Base-by-base conservation (phyloP, 2,888 invertebrate species). In the Osmoderma eremita region DNA sequence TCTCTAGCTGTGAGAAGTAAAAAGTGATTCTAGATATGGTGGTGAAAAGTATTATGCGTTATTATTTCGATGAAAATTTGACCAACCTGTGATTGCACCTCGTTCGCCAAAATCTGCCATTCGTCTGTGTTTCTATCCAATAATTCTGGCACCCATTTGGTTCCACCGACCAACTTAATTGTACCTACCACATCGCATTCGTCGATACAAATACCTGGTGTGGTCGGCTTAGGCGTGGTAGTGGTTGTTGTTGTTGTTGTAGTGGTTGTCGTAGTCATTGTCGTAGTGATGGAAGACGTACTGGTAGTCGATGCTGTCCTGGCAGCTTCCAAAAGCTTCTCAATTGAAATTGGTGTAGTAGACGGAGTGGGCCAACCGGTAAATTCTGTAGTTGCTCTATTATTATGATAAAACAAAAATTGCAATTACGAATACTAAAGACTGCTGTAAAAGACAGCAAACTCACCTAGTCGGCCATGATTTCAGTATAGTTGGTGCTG, bases 351-450 rank as follows among this genome's bases (percentile, higher is more conserved):
- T 0, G 94, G 93, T 0, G 94, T 94, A 0, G 94, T 94, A 0
- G 94, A 92, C 4, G 93, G 90, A 0, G 93, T 92, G 10, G 94
- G 94, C 95, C 95, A 95, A 13, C 95, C 95, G 12, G 94, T 94
- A 75, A 95, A 95, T 80, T 93, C 94, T 15, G 94, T 95, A 6
- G 93, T 92, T 18, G 90, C 91, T 82, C 92, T 92, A 4, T 17
- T 38, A 42, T n/a, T 41, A 76, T 42, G 83, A 78, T 51, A 20
- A 65, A 13, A 54, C 50, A 50, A 50, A 10, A 50, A n/a, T 50
- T 61, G 54, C 8, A 20, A 48, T 49, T 5, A 67, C 13, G 1
- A 42, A 42, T 42, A 6, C 3, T 10, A 12, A 42, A n/a, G 13
- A 10, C 36, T 36, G 36, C 36, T 36, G 2, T 10, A 2, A n/a